Evolutionary conservation across 2,888 invertebrate species (phyloP).

Genomic region (Mycalesis mineus): DNA sequence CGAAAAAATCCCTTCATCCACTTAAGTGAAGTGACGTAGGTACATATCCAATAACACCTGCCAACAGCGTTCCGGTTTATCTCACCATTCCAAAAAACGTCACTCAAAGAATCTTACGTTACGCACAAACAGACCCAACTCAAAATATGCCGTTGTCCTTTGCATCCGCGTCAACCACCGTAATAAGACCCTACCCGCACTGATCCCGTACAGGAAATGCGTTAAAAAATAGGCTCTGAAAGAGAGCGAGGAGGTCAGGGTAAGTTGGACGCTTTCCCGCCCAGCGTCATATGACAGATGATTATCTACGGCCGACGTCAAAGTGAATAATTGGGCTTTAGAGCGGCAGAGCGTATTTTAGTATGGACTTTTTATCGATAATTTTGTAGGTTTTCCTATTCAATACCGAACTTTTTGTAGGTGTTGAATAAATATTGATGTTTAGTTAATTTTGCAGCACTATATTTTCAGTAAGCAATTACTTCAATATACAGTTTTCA

Average conservation of each 20-base stretch:
- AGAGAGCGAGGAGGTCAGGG: conserved; percentile 43
- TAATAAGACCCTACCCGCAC: conserved; percentile 27
- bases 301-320: conserved; percentile 74
- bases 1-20: background rate
- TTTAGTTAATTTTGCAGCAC: background rate
- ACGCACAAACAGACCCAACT: conserved; percentile 60
- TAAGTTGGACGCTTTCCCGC: conserved; percentile 49
- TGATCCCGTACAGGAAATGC: conserved; percentile 15
- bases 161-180: conserved; percentile 23
- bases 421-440: background rate
- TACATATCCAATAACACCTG: conserved; percentile 21
- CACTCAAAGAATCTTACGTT: conserved; percentile 61
- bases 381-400: conserved; percentile 19
- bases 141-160: conserved; percentile 33
- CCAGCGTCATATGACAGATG: conserved; percentile 72
- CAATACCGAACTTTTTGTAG: background rate
- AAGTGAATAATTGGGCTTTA: conserved; percentile 76
- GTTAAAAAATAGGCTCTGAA: conserved; percentile 32
- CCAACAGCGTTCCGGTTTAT: conserved; percentile 36
- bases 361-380: conserved; percentile 27
- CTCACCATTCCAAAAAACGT: conserved; percentile 48
- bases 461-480: background rate
- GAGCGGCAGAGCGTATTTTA: conserved; percentile 42
- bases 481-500: background rate
- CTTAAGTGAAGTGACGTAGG: background rate